phyloP scores from a whole-genome alignment of 2,113 vertebrate genomes.

The Pithys albifrons region DNA sequence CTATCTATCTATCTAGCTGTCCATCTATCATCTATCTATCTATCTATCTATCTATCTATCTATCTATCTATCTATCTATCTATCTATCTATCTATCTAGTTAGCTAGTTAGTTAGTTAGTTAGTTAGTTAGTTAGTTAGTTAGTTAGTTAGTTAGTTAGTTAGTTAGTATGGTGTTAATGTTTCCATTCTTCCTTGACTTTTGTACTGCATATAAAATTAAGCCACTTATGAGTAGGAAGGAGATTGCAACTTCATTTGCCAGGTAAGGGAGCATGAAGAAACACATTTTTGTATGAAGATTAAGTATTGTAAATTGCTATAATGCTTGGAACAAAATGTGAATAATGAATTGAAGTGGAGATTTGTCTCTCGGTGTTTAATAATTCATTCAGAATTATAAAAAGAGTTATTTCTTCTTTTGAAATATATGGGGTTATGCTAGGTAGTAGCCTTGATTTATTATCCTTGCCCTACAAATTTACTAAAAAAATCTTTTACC shows the following conservation, averaged over 20 bases:
- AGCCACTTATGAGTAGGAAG: neutral
- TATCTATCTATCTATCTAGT: no score
- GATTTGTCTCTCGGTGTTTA: neutral
- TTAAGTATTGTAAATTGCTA: neutral
- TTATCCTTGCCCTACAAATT: neutral
- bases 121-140: no score
- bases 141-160: no score
- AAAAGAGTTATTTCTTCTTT: neutral
- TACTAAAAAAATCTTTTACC: neutral
- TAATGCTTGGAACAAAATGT: neutral
- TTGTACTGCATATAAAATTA: neutral
- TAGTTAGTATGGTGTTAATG: neutral
- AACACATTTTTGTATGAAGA: neutral
- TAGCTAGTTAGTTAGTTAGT: no score
- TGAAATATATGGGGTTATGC: neutral
- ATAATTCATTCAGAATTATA: neutral
- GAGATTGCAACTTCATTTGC: neutral
- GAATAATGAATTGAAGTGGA: neutral
- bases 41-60: no score
- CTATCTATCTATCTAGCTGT: no score
- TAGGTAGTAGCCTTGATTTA: neutral
- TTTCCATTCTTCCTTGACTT: neutral
- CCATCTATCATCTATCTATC: no score
- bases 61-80: no score
- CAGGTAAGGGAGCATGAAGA: neutral